phyloP scores from a whole-genome alignment of 1,140 invertebrate species.

The Lepidurus arcticus region DNA sequence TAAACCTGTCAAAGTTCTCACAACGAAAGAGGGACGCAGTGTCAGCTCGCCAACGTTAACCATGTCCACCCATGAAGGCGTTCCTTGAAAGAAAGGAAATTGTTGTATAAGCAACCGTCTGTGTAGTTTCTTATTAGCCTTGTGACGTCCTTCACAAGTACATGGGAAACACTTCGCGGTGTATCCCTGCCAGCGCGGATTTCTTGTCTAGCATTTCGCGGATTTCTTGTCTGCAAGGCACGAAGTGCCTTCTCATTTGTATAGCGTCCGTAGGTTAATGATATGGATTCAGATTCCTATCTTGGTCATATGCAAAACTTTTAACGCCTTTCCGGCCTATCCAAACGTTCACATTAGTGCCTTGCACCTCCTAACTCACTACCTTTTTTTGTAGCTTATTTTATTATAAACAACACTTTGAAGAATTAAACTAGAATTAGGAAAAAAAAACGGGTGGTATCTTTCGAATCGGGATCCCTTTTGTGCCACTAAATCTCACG shows the following conservation, averaged over 20 bases:
- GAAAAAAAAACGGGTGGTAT: too few species aligned
- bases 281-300: neutral
- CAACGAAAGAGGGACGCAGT: constrained; percentile 1
- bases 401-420: too few species aligned
- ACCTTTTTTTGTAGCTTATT: neutral
- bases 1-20: constrained; percentile 2
- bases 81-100: neutral
- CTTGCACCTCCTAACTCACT: neutral
- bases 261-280: neutral
- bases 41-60: neutral
- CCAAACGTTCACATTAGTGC: neutral
- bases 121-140: constrained; percentile 11
- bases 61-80: neutral
- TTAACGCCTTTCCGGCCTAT: neutral
- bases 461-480: too few species aligned
- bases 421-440: too few species aligned
- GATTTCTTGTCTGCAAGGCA: neutral
- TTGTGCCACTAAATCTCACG: too few species aligned
- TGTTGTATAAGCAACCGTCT: neutral
- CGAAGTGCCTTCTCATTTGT: constrained; percentile 8
- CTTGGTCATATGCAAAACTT: neutral
- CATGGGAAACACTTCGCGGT: neutral
- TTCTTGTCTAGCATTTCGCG: neutral
- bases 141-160: constrained; percentile 17
- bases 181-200: neutral